phyloP scores from a whole-genome alignment of 2,113 vertebrate genomes.

The Arothron firmamentum region DNA sequence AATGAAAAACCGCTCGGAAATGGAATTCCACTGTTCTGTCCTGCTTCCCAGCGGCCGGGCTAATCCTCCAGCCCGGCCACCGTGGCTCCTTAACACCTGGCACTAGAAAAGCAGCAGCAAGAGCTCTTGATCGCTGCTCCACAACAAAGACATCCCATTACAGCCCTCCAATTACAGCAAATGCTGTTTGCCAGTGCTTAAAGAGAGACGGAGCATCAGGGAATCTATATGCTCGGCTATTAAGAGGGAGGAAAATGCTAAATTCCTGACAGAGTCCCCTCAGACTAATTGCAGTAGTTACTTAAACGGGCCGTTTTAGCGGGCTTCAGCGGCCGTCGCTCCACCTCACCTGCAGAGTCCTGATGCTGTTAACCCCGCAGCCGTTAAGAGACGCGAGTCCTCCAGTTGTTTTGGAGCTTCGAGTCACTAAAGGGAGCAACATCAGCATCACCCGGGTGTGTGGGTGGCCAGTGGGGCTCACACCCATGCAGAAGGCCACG shows the following conservation, averaged over 20 bases:
- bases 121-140: no score
- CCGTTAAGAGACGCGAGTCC: slow-evolving; percentile 53
- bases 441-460: slow-evolving; percentile 43
- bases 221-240: slow-evolving; percentile 16
- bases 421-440: slow-evolving; percentile 45
- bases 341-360: slow-evolving; percentile 37
- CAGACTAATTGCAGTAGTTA: slow-evolving; percentile 20
- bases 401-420: slow-evolving; percentile 16
- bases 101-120: no score
- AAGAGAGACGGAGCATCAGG: slow-evolving; percentile 16
- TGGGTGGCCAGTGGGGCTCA: slow-evolving; percentile 6
- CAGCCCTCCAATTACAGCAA: neutral
- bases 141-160: neutral
- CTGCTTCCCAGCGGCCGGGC: no score
- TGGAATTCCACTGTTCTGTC: no score
- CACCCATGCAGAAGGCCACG: no score
- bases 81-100: no score
- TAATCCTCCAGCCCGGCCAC: no score
- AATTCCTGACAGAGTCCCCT: slow-evolving; percentile 12
- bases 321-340: slow-evolving; percentile 13
- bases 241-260: slow-evolving; percentile 13
- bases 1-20: no score
- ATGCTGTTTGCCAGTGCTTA: slow-evolving; percentile 1
- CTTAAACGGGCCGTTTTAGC: slow-evolving; percentile 21
- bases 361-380: slow-evolving; percentile 60